phyloP scores from a whole-genome alignment of 92 coral and sea anemone species.

The Pocillopora grandis region DNA sequence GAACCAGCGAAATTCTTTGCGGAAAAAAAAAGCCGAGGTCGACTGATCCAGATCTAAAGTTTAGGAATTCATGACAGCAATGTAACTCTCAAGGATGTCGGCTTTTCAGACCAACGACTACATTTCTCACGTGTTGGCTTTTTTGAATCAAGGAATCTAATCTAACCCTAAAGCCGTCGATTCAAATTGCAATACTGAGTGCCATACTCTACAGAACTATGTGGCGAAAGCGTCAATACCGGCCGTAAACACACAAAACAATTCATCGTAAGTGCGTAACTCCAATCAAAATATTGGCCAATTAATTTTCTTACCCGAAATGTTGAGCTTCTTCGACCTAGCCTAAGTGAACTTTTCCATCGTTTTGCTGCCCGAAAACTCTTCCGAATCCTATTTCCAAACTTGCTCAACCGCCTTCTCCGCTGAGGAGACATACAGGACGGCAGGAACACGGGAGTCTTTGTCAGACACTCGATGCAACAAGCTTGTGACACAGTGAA shows the following conservation, averaged over 20 bases:
- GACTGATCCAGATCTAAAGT: slow-evolving; percentile 7
- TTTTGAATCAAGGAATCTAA: background rate
- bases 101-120: background rate
- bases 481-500: background rate
- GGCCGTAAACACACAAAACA: background rate
- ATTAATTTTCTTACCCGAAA: slow-evolving; percentile 35
- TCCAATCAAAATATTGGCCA: slow-evolving; percentile 26
- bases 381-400: slow-evolving; percentile 31
- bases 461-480: slow-evolving; percentile 11
- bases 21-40: background rate
- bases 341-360: slow-evolving; percentile 34
- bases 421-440: slow-evolving; percentile 39
- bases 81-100: background rate
- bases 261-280: background rate
- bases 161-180: background rate
- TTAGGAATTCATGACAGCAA: slow-evolving; percentile 1
- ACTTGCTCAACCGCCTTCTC: slow-evolving; percentile 40
- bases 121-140: slow-evolving; percentile 5
- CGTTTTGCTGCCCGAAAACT: slow-evolving; percentile 40
- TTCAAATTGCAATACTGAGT: background rate
- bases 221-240: background rate
- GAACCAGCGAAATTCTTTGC: background rate
- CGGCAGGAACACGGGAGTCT: slow-evolving; percentile 14
- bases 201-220: background rate
- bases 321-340: slow-evolving; percentile 25